phyloP scores from a whole-genome alignment of 2,113 vertebrate genomes.

The Psettodes erumei region DNA sequence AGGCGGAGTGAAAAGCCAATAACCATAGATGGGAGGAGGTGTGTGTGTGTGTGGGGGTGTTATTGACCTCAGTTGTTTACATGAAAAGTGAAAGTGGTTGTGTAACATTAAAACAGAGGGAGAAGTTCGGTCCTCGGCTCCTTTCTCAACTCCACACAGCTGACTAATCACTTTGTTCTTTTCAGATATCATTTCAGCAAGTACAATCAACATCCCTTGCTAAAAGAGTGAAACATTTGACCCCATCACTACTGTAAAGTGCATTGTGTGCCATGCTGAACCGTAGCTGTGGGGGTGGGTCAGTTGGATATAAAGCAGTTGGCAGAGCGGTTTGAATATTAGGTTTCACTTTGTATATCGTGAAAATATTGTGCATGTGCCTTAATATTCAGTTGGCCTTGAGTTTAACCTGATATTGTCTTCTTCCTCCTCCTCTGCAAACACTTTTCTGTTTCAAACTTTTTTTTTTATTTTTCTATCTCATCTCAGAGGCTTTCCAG shows the following conservation, averaged over 20 bases:
- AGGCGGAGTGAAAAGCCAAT: no score
- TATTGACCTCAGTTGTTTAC: no score
- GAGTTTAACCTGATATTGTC: neutral
- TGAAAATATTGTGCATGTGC: neutral
- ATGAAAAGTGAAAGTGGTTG: no score
- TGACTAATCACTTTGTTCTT: neutral
- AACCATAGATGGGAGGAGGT: no score
- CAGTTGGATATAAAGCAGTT: no score
- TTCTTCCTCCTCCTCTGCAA: neutral
- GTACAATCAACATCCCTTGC: no score
- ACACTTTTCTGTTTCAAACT: slow-evolving; percentile 1
- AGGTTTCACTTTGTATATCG: neutral
- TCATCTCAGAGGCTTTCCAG: slow-evolving; percentile 26
- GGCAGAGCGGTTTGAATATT: neutral
- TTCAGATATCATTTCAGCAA: neutral
- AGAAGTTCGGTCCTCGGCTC: no score
- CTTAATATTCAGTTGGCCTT: neutral
- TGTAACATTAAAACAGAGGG: no score
- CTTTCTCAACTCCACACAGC: neutral
- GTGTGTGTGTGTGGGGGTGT: no score
- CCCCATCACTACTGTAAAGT: neutral
- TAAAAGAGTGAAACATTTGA: no score
- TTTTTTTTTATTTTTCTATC: neutral
- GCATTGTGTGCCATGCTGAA: no score
- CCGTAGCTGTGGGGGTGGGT: no score